These are phyloP conservation scores for Gymnoscopelus microlampas DNA, from an alignment of 2,797 vertebrate species.

Conservation along the genomic window DNA sequence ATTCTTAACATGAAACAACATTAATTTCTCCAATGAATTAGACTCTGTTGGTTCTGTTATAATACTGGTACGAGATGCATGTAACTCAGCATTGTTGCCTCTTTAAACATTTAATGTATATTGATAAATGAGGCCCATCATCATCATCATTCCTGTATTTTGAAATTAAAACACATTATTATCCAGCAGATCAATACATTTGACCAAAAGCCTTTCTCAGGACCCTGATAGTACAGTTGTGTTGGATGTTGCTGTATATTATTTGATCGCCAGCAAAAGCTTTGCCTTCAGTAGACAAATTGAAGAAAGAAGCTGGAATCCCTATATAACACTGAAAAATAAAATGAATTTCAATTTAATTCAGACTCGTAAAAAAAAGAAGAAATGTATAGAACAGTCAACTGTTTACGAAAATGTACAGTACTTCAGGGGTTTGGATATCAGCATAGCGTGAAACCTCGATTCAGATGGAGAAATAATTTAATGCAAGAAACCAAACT, in stretches of 20 bases:
- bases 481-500: conserved; percentile 94
- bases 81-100: conserved; percentile 9
- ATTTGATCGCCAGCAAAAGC: conserved; percentile 39
- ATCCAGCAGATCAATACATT: conserved; percentile 34
- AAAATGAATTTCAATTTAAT: conserved; percentile 81
- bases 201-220: conserved; percentile 75
- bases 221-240: conserved; percentile 47
- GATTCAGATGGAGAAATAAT: conserved; percentile 81
- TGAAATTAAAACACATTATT: conserved; percentile 22
- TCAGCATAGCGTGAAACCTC: conserved; percentile 87
- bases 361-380: conserved; percentile 77
- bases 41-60: conserved; percentile 14
- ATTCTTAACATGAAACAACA: background rate
- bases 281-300: conserved; percentile 72
- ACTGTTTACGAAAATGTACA: conserved; percentile 91
- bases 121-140: conserved; percentile 21
- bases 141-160: conserved; percentile 4
- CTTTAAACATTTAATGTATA: conserved; percentile 29
- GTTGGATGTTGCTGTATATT: conserved; percentile 23
- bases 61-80: conserved; percentile 30
- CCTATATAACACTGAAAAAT: conserved; percentile 71
- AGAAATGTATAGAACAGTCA: conserved; percentile 89
- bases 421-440: conserved; percentile 88
- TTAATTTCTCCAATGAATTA: conserved; percentile 18
- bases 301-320: conserved; percentile 63